Evolutionary conservation across 2,113 vertebrate species (phyloP).

Genomic region (Centropus unirufus): DNA sequence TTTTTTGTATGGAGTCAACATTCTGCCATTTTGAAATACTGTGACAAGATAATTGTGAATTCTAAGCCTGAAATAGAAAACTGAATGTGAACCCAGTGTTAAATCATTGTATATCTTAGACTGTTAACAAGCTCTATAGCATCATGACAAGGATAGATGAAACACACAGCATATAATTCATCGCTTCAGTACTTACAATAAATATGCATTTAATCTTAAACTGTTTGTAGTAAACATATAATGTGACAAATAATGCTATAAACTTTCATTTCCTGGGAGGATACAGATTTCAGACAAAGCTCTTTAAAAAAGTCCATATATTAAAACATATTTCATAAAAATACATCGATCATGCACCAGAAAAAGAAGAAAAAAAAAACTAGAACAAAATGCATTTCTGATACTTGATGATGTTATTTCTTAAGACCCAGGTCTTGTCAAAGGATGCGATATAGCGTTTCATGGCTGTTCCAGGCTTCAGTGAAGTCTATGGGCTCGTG

Average conservation of each 20-base stretch:
- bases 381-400: not conserved
- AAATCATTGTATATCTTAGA: conserved; percentile 23
- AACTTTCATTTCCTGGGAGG: not conserved
- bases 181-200: conserved; percentile 20
- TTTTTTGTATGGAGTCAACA: not conserved
- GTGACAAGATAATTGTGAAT: conserved; percentile 43
- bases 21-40: not conserved
- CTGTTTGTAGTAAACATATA: not conserved
- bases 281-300: not conserved
- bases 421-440: not conserved
- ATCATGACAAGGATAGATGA: conserved; percentile 50
- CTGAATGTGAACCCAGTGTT: not conserved
- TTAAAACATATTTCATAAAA: not conserved
- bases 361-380: not conserved
- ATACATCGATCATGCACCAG: not conserved
- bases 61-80: conserved; percentile 19
- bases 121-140: conserved; percentile 36
- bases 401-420: not conserved
- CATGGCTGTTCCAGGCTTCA: not conserved
- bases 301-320: not conserved
- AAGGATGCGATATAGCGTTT: not conserved
- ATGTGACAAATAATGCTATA: conserved; percentile 18
- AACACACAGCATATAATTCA: conserved; percentile 44
- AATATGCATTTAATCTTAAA: conserved; percentile 56
- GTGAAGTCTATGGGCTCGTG: not conserved